A percentile compares a stretch with the other conserved stretches of the same genome.
phyloP scores from a whole-genome alignment of 2,888 invertebrate genomes.

The Drosophila melanosoma region DNA sequence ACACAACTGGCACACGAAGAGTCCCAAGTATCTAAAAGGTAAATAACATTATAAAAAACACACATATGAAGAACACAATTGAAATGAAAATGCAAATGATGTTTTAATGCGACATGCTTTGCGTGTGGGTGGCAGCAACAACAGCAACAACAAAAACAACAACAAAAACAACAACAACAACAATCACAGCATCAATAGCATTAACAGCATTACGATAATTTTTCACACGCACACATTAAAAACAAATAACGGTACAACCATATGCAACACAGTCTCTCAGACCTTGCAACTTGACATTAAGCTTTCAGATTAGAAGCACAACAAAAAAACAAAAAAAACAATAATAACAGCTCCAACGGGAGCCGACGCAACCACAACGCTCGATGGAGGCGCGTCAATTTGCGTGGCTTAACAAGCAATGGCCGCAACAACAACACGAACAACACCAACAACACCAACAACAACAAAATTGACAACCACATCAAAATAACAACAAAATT shows the following conservation, averaged over 20 bases:
- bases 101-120: slow-evolving; percentile 39
- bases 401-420: slow-evolving; percentile 16
- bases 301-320: slow-evolving; percentile 41
- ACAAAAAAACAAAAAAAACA: slow-evolving; percentile 44
- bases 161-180: neutral
- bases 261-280: slow-evolving; percentile 34
- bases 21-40: slow-evolving; percentile 16
- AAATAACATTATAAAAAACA: slow-evolving; percentile 39
- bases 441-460: neutral
- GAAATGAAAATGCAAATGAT: slow-evolving; percentile 53
- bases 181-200: slow-evolving; percentile 11
- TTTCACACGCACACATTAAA: slow-evolving; percentile 63
- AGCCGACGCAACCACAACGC: slow-evolving; percentile 15
- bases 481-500: slow-evolving; percentile 43
- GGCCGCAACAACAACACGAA: slow-evolving; percentile 13
- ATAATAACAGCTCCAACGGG: slow-evolving; percentile 33
- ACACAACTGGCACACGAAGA: slow-evolving; percentile 45
- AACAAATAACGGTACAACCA: slow-evolving; percentile 51
- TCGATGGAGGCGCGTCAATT: slow-evolving; percentile 27
- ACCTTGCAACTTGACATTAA: slow-evolving; percentile 74
- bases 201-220: slow-evolving; percentile 33
- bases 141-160: neutral
- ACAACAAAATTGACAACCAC: slow-evolving; percentile 35
- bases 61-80: slow-evolving; percentile 15
- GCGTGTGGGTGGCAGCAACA: slow-evolving; percentile 42